A percentile compares a stretch with the other conserved stretches of the same genome.
Evolutionary conservation across 2,888 invertebrate species (phyloP).

Genomic region (Gortyna flavago): DNA sequence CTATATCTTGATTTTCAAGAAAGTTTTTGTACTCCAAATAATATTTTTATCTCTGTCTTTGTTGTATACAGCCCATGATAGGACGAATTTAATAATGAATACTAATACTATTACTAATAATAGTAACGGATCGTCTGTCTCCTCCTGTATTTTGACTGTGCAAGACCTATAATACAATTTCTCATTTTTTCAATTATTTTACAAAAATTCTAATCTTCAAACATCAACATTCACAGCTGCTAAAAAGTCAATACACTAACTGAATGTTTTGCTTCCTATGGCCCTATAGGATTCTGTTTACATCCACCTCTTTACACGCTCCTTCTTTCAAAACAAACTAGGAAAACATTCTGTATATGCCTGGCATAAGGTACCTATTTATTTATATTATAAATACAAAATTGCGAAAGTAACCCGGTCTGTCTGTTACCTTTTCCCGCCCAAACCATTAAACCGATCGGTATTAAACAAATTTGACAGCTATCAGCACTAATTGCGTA

Average conservation of each 20-base stretch:
- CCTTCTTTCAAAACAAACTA: slow-evolving; percentile 28
- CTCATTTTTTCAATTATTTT: too few relatives aligned
- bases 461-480: neutral
- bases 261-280: slow-evolving; percentile 15
- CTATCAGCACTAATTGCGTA: neutral
- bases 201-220: neutral
- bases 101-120: too few relatives aligned
- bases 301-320: slow-evolving; percentile 3
- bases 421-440: neutral
- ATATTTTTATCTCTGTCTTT: slow-evolving; percentile 10
- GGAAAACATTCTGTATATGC: neutral
- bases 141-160: neutral
- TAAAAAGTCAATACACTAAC: slow-evolving; percentile 25
- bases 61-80: too few relatives aligned
- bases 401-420: neutral
- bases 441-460: neutral
- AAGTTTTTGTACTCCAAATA: slow-evolving; percentile 1
- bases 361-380: neutral
- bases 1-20: slow-evolving; percentile 1
- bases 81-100: too few relatives aligned
- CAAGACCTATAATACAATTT: neutral
- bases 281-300: slow-evolving; percentile 15
- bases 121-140: neutral
- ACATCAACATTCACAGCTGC: slow-evolving; percentile 5
- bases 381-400: neutral